Evolutionary conservation across 2,113 vertebrate genomes (phyloP).

Genomic region (Meleagris gallopavo): DNA sequence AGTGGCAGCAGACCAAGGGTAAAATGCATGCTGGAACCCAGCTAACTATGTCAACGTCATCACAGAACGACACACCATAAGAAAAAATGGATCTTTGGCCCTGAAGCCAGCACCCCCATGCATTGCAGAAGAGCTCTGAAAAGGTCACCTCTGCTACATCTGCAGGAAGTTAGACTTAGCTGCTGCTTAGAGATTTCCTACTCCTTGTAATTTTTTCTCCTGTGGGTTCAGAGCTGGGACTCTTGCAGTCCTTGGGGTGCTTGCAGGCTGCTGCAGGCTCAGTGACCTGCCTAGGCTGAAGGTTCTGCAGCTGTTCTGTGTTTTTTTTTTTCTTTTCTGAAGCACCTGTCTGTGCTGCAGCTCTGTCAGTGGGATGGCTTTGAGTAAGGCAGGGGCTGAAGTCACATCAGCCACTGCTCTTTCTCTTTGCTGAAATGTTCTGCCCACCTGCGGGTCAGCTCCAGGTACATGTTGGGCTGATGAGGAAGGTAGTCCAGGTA

Average conservation of each 20-base stretch:
- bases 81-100: not conserved
- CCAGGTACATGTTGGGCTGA: slow-evolving; percentile 83
- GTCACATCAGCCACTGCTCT: slow-evolving; percentile 90
- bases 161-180: not conserved
- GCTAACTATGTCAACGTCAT: not conserved
- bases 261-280: not conserved
- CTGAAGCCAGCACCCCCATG: not conserved
- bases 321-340: no score
- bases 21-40: not conserved
- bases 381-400: not conserved
- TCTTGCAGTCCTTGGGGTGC: not conserved
- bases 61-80: not conserved
- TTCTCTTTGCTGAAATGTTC: slow-evolving; percentile 92
- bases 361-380: not conserved
- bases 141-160: not conserved
- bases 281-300: not conserved
- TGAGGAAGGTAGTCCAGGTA: slow-evolving; percentile 89
- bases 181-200: not conserved
- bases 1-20: not conserved
- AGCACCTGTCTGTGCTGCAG: not conserved
- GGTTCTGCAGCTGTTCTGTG: not conserved
- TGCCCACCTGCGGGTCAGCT: slow-evolving; percentile 89
- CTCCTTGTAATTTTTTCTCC: not conserved
- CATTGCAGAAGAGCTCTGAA: not conserved
- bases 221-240: not conserved